phyloP scores from a whole-genome alignment of 2,797 vertebrate species.

The Kryptopterus vitreolus region DNA sequence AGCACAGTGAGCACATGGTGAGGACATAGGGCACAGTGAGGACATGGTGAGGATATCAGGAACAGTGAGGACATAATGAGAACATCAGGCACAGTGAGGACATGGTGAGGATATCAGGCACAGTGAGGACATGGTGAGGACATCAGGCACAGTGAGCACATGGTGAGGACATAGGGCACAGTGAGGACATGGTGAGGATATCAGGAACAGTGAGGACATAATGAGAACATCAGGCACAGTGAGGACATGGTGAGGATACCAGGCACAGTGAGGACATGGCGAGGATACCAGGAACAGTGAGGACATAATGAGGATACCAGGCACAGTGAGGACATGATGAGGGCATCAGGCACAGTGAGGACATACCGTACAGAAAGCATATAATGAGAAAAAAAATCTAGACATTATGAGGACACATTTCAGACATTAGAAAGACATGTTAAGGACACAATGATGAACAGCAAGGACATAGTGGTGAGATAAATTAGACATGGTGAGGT shows the following conservation, averaged over 20 bases:
- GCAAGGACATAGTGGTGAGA: not conserved
- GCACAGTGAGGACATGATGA: not conserved
- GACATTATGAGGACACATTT: not conserved
- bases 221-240: not conserved
- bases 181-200: not conserved
- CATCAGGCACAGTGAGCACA: not conserved
- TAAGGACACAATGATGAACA: not conserved
- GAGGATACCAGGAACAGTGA: not conserved
- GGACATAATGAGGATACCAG: not conserved
- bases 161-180: too few species aligned
- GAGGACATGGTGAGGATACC: not conserved
- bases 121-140: not conserved
- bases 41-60: not conserved
- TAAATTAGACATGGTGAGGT: not conserved
- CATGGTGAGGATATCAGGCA: not conserved
- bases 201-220: not conserved
- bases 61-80: not conserved
- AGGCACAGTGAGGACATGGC: not conserved
- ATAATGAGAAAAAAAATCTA: not conserved
- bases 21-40: not conserved
- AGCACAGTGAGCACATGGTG: not conserved
- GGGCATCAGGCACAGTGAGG: too few species aligned
- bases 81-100: not conserved
- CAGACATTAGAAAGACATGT: too few species aligned
- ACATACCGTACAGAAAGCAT: too few species aligned